These are phyloP conservation scores for Kryphioiulus occultus DNA, from an alignment of 2,888 invertebrate species.

Conservation along the genomic window DNA sequence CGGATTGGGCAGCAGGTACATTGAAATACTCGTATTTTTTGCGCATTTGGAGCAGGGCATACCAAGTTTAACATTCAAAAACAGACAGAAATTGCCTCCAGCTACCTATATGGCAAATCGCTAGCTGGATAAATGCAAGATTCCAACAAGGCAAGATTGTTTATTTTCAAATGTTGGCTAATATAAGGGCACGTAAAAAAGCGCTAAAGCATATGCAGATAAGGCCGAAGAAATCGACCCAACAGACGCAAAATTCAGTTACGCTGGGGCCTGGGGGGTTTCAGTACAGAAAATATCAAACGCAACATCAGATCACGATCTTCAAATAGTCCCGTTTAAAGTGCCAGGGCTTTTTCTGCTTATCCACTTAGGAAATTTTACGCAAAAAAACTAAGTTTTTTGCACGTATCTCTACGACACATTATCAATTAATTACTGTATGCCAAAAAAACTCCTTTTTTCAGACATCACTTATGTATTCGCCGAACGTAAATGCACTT, in stretches of 20 bases:
- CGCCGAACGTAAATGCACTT: too few species aligned
- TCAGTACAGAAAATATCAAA: neutral
- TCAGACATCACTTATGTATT: too few species aligned
- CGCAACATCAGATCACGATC: neutral
- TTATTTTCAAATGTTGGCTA: neutral
- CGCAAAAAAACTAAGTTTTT: too few species aligned
- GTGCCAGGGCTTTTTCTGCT: neutral
- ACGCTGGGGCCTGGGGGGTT: neutral
- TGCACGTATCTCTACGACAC: too few species aligned
- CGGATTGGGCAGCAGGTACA: too few species aligned
- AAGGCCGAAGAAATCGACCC: neutral
- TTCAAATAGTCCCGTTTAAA: neutral
- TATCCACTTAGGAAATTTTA: too few species aligned
- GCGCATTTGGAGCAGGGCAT: too few species aligned
- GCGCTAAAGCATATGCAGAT: neutral
- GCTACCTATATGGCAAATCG: neutral
- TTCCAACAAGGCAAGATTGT: neutral
- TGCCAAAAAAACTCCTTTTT: too few species aligned
- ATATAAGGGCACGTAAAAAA: neutral
- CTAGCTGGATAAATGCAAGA: neutral
- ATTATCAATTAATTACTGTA: too few species aligned
- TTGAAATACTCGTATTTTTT: too few species aligned
- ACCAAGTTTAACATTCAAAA: too few species aligned
- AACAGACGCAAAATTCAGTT: neutral
- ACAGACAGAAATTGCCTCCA: neutral